Base-by-base conservation (phyloP, 2,888 invertebrate species). In the Ptychoptera contaminata region DNA sequence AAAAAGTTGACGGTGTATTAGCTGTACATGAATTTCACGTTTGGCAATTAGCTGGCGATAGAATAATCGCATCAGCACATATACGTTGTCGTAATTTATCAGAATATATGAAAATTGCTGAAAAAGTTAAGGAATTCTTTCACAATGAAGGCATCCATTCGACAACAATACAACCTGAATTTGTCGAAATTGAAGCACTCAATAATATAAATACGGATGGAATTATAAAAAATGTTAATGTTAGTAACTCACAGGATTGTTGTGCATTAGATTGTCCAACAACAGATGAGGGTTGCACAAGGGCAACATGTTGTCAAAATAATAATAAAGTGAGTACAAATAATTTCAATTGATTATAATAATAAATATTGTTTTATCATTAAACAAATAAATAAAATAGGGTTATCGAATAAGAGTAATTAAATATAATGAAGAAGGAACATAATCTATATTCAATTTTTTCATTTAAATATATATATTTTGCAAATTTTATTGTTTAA, bases 101-200 rank as follows among this genome's bases (percentile, higher is more conserved):
- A 0, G 94, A 96, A 60, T 97, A 97, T 63, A 94, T 96, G 91
- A 84, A 86, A 61, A 87, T 97, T 51, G 94, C 96, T 0, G 90
- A 90, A 60, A 85, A 90, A 61, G 88, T 96, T 8, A 97, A 96
- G 65, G 86, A 90, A 60, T 90, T 96, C 70, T 96, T 97, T 67
- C 97, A 97, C 66, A 88, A 94, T 60, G 93, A 94, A 65, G 96
- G 96, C 42, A 96, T 97, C 54, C 97, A 97, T 67, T 96, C 96
- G 37, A 96, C 96, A 16, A 97, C 97, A 30, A 96, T 97, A 60
- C 96, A 97, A 62, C 96, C 96, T 0, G 97, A 97, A 68, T 96
- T 96, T 64, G 82, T 90, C 42, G 93, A 94, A 61, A 73, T 85
- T 56, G 78, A 76, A 39, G 60, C 71, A 47, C 58, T 59, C 43